These are phyloP conservation scores for Sitta europaea DNA, from an alignment of 2,113 vertebrate species.

Conservation along the genomic window DNA sequence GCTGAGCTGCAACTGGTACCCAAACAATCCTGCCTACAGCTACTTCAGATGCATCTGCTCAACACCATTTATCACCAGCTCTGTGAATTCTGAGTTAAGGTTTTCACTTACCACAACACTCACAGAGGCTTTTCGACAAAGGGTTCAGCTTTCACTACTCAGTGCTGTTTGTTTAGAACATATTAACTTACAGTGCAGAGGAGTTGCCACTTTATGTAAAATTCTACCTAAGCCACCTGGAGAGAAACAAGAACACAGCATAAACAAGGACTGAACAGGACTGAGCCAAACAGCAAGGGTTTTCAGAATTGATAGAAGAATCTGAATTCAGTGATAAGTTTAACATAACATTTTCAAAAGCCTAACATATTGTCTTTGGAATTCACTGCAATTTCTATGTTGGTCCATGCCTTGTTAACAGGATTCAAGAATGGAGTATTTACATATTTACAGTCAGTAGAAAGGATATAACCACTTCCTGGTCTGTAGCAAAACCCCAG, in stretches of 20 bases:
- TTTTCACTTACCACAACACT: not conserved
- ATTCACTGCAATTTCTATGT: not conserved
- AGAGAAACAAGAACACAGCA: not conserved
- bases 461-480: not conserved
- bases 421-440: not conserved
- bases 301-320: not conserved
- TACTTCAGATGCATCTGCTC: not conserved
- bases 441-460: not conserved
- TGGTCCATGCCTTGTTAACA: not conserved
- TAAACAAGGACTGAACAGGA: not conserved
- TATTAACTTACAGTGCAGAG: not conserved
- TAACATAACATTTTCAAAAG: not conserved
- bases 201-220: not conserved
- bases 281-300: not conserved
- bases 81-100: not conserved
- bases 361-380: not conserved
- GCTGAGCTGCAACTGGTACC: slow-evolving; percentile 25
- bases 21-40: slow-evolving; percentile 36
- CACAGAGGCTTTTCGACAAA: not conserved
- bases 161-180: not conserved
- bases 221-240: not conserved
- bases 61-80: not conserved
- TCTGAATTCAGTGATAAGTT: not conserved
- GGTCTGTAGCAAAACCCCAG: not conserved
- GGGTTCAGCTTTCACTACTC: not conserved